Evolutionary conservation across 2,113 vertebrate genomes (phyloP), one percentile per base, ranked within the genome.

Genomic region (Lethenteron camtschaticum): DNA sequence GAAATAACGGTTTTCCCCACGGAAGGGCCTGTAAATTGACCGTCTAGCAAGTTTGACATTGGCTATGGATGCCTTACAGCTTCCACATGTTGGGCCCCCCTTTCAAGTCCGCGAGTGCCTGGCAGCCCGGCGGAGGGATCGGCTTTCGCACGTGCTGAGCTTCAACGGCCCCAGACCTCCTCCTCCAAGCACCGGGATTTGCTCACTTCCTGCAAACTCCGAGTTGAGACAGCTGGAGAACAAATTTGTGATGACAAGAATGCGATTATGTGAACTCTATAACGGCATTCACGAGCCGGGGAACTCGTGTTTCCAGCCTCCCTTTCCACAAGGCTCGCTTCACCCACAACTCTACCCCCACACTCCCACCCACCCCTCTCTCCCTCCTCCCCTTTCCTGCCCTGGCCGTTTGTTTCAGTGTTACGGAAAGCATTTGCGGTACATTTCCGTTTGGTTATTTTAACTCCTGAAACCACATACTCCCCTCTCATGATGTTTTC

Each of bases 241-340:
- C 63, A 66, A 66, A 66, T 66, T 66, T n/a, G 63, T 66, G 63
- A 66, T 66, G 63, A 66, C 63, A 66, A 66, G 63, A 66, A 66
- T 66, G 63, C 24, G 63, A 66, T 66, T 66, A 66, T 66, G 63
- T 24, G n/a, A 66, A 66, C 63, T 66, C 63, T 66, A 24, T 24
- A 66, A 66, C n/a, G 8, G 63, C 63, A 16, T 66, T 66, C 24
- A 66, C 63, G 63, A 9, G 9, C n/a, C 63, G 63, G n/a, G 63
- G 63, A 66, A n/a, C 63, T 16, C 63, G 63, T 66, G 63, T 41
- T 41, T 41, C 41, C 41, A 41, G 41, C 6, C 41, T 41, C 41
- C 41, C 41, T 41, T 5, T 41, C 41, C 41, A 41, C 41, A 41
- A 41, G 41, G 41, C 59, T 63, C 16, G 13, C 59, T 63, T 63